phyloP scores from a whole-genome alignment of 2,888 invertebrate species.

The Lithophane semibrunnea region DNA sequence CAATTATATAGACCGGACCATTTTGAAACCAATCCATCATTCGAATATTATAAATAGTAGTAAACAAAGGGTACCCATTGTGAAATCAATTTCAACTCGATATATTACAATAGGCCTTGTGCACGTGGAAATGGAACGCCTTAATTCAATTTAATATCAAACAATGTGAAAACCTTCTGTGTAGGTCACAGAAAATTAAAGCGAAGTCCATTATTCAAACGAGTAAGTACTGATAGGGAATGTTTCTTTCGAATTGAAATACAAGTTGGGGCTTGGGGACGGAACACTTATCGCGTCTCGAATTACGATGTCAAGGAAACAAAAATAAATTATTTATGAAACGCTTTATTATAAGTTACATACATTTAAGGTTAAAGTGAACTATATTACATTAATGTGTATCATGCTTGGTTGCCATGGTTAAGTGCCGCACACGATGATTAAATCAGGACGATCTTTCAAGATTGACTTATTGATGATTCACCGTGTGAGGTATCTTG shows the following conservation, averaged over 20 bases:
- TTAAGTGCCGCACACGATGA: conserved; percentile 44
- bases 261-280: conserved; percentile 59
- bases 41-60: conserved; percentile 68
- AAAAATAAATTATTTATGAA: conserved; percentile 79
- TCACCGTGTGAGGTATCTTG: conserved; percentile 55
- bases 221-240: conserved; percentile 71
- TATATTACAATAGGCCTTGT: conserved; percentile 53
- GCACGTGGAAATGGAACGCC: conserved; percentile 57
- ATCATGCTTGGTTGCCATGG: conserved; percentile 12
- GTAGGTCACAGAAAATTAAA: conserved; percentile 50
- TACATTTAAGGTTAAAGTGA: conserved; percentile 58
- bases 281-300: conserved; percentile 74
- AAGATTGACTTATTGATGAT: conserved; percentile 55
- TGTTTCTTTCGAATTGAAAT: conserved; percentile 76
- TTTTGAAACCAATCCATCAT: conserved; percentile 77
- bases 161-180: conserved; percentile 56
- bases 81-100: conserved; percentile 66
- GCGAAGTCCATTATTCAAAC: conserved; percentile 60
- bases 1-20: conserved; percentile 76
- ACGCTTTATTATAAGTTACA: conserved; percentile 52
- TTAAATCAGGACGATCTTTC: conserved; percentile 38
- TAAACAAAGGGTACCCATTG: conserved; percentile 68
- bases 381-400: conserved; percentile 34
- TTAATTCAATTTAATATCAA: conserved; percentile 36
- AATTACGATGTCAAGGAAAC: conserved; percentile 77